Base-by-base conservation (phyloP, 2,888 invertebrate genomes). In the Marronus borbonicus region DNA sequence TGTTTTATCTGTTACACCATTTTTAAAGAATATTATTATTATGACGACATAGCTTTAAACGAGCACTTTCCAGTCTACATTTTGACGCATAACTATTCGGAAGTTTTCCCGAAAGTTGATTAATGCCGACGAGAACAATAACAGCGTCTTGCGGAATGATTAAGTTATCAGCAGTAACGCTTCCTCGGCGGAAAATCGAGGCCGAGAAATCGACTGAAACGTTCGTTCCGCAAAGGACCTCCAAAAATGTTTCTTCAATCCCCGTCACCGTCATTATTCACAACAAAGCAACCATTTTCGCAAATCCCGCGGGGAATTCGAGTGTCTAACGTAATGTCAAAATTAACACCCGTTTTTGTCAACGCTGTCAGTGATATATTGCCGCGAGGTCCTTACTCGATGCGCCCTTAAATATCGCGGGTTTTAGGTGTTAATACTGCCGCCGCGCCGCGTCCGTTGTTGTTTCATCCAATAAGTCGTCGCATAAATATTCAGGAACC, bases 401-500 rank as follows among this genome's bases (percentile, higher is more conserved):
- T 60, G 52, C 49, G 81, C 80, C 80, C 81, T 81, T 81, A 78
- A 80, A 78, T 81, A 82, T 82, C 78, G 80, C n/a, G 77, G 83
- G 81, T 68, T 81, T 79, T 82, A 81, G 82, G 83, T 83, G 84
- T 81, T 83, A 82, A 83, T 81, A 80, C 81, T 80, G 80, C 78
- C 82, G 60, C 28, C 28, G 12, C 44, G 44, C 39, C 17, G 20
- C 28, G 58, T 58, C 58, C 31, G 70, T 58, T 70, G 83, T 83
- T 84, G 83, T 83, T 82, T 81, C 81, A 83, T 81, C 83, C 83
- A 84, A 85, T 85, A 85, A 84, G 84, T 84, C 84, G 83, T 81
- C 81, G 76, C 83, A 84, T 85, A 84, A 84, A 85, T 85, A 85
- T 84, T 84, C 84, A 85, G 83, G 82, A 83, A 82, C 82, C 80